These are phyloP conservation scores for Phallusia fumigata DNA, from an alignment of 23 tunicate species.

Conservation along the genomic window DNA sequence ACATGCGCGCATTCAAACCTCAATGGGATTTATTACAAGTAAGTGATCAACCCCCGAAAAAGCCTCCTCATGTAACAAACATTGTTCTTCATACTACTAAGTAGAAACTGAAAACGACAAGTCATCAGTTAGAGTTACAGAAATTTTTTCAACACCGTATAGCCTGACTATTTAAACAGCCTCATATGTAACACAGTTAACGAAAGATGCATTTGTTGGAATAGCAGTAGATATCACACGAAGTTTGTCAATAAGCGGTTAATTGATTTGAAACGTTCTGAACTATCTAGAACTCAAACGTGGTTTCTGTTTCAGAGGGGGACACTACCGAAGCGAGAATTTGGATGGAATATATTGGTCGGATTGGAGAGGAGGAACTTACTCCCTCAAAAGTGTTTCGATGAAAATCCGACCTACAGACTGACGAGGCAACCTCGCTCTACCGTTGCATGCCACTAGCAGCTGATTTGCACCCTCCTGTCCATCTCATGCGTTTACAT, in stretches of 20 bases:
- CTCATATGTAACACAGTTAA: too few species aligned
- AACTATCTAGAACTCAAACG: neutral
- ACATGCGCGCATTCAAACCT: slow-evolving; percentile 69
- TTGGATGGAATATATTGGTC: slow-evolving; percentile 86
- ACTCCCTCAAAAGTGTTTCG: slow-evolving; percentile 70
- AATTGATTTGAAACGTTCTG: too few species aligned
- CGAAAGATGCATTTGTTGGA: too few species aligned
- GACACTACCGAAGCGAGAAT: slow-evolving; percentile 58
- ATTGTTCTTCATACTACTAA: too few species aligned
- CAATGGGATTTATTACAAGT: slow-evolving; percentile 77
- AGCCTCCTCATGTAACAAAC: too few species aligned
- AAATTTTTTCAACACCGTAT: too few species aligned
- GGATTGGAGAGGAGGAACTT: slow-evolving; percentile 70
- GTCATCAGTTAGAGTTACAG: too few species aligned
- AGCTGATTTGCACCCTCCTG: neutral
- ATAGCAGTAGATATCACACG: too few species aligned
- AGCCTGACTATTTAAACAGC: too few species aligned
- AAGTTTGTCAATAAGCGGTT: too few species aligned
- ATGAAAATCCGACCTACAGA: slow-evolving; percentile 79
- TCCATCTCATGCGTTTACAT: too few species aligned
- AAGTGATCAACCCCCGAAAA: neutral
- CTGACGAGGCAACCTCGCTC: slow-evolving; percentile 21
- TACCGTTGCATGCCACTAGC: neutral
- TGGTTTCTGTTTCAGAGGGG: slow-evolving; percentile 36
- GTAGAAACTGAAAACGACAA: too few species aligned